A percentile compares a stretch with the other conserved stretches of the same genome.
Evolutionary conservation across 2,113 vertebrate genomes (phyloP).

Genomic region (Phalacrocorax carbo): DNA sequence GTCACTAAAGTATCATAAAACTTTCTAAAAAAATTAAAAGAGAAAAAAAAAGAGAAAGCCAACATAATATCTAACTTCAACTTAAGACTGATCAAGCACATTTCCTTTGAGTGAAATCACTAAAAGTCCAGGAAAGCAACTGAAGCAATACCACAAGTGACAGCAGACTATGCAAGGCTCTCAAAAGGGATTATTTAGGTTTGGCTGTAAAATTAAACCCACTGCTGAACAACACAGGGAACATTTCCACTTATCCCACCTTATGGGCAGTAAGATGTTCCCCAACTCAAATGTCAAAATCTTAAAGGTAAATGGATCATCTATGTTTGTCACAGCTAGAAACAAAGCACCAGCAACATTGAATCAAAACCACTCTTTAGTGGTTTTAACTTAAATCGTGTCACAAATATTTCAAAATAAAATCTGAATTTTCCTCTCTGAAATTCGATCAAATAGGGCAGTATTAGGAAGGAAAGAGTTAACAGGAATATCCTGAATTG

Average conservation of each 20-base stretch:
- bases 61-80: neutral
- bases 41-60: neutral
- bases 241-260: neutral
- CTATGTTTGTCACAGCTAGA: neutral
- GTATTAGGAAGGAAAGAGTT: constrained; percentile 42
- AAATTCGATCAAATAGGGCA: neutral
- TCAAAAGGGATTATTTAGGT: neutral
- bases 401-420: neutral
- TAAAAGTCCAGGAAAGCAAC: neutral
- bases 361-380: neutral
- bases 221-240: neutral
- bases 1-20: no score
- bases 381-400: neutral
- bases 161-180: neutral
- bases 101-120: neutral
- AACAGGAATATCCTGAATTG: constrained; percentile 12
- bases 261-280: neutral
- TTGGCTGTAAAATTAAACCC: neutral
- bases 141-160: neutral
- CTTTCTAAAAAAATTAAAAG: neutral
- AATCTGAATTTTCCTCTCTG: neutral
- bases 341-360: neutral
- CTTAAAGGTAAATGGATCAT: neutral
- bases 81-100: neutral
- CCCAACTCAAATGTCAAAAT: neutral